Evolutionary conservation across 2,113 vertebrate genomes (phyloP).

Genomic region (Trichomycterus rosablanca): DNA sequence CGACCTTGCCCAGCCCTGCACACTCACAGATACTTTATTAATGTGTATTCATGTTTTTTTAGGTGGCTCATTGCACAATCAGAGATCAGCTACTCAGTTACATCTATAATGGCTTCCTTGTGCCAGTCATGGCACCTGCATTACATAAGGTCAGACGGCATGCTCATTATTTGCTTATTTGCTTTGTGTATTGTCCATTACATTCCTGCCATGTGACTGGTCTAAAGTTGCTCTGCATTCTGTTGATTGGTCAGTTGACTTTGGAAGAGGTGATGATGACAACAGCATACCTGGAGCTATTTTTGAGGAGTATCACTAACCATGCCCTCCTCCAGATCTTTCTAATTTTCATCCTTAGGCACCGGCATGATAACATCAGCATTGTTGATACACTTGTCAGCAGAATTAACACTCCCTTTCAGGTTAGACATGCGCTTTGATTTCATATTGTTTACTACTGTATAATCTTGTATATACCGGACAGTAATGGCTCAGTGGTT

Average conservation of each 20-base stretch:
- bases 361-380: conserved; percentile 85
- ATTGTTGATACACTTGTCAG: conserved; percentile 91
- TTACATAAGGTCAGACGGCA: conserved; percentile 82
- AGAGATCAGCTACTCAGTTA: conserved; percentile 85
- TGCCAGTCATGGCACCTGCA: conserved; percentile 91
- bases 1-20: too few species aligned
- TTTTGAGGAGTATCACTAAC: conserved; percentile 82
- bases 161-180: not conserved
- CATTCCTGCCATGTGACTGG: not conserved
- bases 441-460: too few species aligned
- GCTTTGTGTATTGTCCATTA: not conserved
- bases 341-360: conserved; percentile 86
- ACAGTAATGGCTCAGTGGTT: too few species aligned
- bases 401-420: conserved; percentile 93
- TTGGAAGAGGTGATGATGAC: conserved; percentile 97
- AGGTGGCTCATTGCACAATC: conserved; percentile 89
- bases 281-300: conserved; percentile 90
- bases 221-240: not conserved
- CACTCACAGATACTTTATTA: too few species aligned
- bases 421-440: conserved; percentile 66
- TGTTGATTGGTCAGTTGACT: conserved; percentile 69
- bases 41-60: not conserved
- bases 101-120: conserved; percentile 94
- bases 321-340: conserved; percentile 88
- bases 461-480: too few species aligned